Percentiles rank a stretch among this genome's conserved stretches.
phyloP scores from a whole-genome alignment of 2,797 vertebrate genomes.

The Crenichthys baileyi region DNA sequence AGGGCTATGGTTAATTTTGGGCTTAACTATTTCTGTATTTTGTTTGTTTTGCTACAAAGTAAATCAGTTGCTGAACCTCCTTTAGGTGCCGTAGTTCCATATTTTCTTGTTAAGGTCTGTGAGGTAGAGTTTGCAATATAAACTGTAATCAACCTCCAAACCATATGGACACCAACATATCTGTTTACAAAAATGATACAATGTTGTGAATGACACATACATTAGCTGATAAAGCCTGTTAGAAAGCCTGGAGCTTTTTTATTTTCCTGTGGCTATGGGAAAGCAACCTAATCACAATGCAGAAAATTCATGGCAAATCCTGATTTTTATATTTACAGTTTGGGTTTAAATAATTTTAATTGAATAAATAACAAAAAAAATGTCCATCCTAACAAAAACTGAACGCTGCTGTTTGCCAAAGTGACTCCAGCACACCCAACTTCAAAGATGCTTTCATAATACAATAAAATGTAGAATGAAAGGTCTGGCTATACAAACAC shows the following conservation, averaged over 20 bases:
- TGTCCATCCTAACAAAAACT: constrained; percentile 42
- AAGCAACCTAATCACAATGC: no score
- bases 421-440: constrained; percentile 42
- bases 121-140: background rate
- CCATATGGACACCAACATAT: background rate
- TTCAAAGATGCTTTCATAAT: constrained; percentile 69
- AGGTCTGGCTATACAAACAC: constrained; percentile 63
- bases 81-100: background rate
- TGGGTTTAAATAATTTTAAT: background rate
- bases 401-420: constrained; percentile 25
- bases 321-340: constrained; percentile 16
- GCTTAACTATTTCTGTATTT: background rate
- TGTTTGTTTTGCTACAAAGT: background rate
- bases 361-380: constrained; percentile 35
- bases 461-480: constrained; percentile 66
- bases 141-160: background rate
- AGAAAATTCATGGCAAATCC: background rate
- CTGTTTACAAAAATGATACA: background rate
- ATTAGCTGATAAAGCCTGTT: background rate
- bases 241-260: background rate
- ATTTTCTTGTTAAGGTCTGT: background rate
- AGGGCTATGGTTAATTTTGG: background rate
- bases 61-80: background rate
- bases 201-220: background rate
- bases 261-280: background rate